Conservation (phyloP, 1,140 invertebrate species). For the Drosophila bifasciata region DNA sequence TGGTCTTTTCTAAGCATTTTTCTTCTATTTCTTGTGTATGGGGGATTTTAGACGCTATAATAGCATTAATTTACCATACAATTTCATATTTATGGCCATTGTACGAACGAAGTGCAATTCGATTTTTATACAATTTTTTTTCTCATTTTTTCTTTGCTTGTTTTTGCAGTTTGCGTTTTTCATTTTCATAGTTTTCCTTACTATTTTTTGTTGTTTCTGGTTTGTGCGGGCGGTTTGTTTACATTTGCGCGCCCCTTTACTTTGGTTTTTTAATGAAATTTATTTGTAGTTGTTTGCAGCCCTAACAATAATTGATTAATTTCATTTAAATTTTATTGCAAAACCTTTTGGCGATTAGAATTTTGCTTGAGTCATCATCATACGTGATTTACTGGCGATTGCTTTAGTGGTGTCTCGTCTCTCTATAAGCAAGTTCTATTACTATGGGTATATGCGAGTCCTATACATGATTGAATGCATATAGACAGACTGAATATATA, state of each 20-base stretch:
- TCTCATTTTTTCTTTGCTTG: constrained; percentile 2
- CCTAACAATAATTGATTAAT: constrained; percentile 55
- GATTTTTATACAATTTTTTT: constrained; percentile 36
- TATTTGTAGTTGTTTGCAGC: constrained; percentile 6
- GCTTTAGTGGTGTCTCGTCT: neutral
- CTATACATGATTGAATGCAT: constrained; percentile 15
- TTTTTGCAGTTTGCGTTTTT: constrained; percentile 46
- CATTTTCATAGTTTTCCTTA: constrained; percentile 5
- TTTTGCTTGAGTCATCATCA: constrained; percentile 57
- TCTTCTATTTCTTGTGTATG: constrained; percentile 62
- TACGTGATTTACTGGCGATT: constrained; percentile 46
- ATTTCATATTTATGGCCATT: constrained; percentile 80
- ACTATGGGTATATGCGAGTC: too few relatives aligned
- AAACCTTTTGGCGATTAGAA: constrained; percentile 35
- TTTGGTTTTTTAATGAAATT: constrained; percentile 67
- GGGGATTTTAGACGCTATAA: constrained; percentile 75
- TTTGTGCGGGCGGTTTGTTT: constrained; percentile 71
- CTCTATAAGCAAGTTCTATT: neutral
- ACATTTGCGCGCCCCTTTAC: constrained; percentile 57
- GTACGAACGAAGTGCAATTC: constrained; percentile 70
- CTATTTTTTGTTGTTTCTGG: constrained; percentile 17
- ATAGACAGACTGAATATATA: constrained; percentile 22
- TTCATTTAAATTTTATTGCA: constrained; percentile 33
- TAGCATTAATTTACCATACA: constrained; percentile 81
- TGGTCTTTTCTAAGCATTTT: constrained; percentile 74